Percentiles rank a stretch among this genome's conserved stretches.
Evolutionary conservation across 2,797 vertebrate genomes (phyloP).

Genomic region (Bufotes viridis): DNA sequence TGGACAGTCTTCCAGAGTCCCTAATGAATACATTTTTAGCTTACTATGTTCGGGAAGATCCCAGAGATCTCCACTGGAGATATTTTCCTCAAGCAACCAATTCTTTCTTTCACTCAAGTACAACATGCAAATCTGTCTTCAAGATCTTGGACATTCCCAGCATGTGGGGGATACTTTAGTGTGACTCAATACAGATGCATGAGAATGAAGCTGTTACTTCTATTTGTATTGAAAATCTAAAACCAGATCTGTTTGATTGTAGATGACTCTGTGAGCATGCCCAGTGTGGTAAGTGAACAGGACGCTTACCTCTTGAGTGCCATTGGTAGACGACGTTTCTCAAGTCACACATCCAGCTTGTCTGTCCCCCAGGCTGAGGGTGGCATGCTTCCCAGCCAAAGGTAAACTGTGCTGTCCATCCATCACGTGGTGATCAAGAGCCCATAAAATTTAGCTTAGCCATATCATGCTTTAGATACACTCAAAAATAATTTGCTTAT

Average conservation of each 20-base stretch:
- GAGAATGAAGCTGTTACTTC: background rate
- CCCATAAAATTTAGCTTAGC: conserved; percentile 8
- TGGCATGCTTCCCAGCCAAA: conserved; percentile 96
- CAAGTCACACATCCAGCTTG: conserved; percentile 91
- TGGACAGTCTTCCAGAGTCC: too few species aligned
- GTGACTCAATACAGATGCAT: background rate
- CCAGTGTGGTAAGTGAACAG: conserved; percentile 98
- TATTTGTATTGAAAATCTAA: conserved; percentile 20
- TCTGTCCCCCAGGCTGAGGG: conserved; percentile 84
- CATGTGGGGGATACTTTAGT: background rate
- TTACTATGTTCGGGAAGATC: too few species aligned
- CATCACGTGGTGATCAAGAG: conserved; percentile 12
- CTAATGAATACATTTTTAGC: too few species aligned
- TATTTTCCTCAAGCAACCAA: too few species aligned
- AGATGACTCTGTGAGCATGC: conserved; percentile 97
- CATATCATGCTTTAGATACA: conserved; percentile 1
- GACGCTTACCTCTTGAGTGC: conserved; percentile 89
- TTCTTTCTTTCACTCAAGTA: too few species aligned
- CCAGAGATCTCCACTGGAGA: too few species aligned
- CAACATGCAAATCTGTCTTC: background rate
- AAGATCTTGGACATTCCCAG: background rate
- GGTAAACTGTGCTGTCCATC: conserved; percentile 76
- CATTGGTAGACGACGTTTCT: conserved; percentile 91
- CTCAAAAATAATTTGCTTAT: background rate
- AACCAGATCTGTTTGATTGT: conserved; percentile 23